Evolutionary conservation across 2,888 invertebrate genomes (phyloP), one percentile per base, ranked within the genome.

Genomic region (Noctua janthina): DNA sequence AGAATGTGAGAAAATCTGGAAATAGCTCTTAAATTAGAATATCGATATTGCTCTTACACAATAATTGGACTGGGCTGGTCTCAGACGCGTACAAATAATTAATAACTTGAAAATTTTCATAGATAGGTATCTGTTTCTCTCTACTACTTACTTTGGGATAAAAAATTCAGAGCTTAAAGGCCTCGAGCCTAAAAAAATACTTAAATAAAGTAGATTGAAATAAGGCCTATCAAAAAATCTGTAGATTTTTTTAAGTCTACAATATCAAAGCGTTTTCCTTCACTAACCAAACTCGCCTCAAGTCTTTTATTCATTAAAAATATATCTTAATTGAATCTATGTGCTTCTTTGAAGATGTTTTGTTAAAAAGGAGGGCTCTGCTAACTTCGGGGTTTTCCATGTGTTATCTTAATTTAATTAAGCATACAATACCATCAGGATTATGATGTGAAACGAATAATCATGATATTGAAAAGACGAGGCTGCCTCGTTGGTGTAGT

Each of bases 261-360:
- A 72, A 72, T 79, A 79, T 76, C 81, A 86, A 87, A 84, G 82
- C 64, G 56, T 39, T 74, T 69, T 77, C 15, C 83, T 83, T 76
- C 71, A 81, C 79, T 76, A 89, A 89, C 90, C 89, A 89, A 92
- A 89, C 80, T 89, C 81, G 85, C 83, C 83, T 86, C 80, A 59
- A 73, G 81, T 29, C 39, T 78, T 89, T 91, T 90, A 91, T 92
- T 91, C 89, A 91, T 91, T 88, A 92, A 91, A 83, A 92, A 90
- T 89, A 89, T 91, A 91, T 90, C 90, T 90, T 92, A 92, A 93
- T 93, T 92, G 89, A 92, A 91, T 91, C 89, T 88, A 91, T 91
- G 86, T n/a, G n/a, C 29, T 81, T 76, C 84, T 90, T 91, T 90
- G 87, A 84, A 87, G 86, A 84, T 74, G 72, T 75, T 81, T 76